phyloP scores from a whole-genome alignment of 2,888 invertebrate genomes.

The Steinernema scapterisci region DNA sequence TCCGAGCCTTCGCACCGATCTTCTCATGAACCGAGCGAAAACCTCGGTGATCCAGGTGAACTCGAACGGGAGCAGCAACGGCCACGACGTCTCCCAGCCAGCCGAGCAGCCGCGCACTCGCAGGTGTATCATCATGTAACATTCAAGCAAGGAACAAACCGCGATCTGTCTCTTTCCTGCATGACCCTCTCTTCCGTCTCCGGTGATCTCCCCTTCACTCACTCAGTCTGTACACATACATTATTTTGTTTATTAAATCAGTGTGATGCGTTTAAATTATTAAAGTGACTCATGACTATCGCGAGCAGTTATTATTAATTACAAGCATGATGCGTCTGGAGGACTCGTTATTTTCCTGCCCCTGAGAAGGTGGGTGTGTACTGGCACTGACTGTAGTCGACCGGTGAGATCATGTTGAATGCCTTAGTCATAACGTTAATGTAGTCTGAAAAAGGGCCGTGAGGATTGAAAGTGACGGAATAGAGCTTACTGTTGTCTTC shows the following conservation, averaged over 20 bases:
- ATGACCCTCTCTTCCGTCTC: background rate
- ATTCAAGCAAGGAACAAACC: too few relatives aligned
- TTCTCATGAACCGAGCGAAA: conserved; percentile 48
- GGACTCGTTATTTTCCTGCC: conserved; percentile 60
- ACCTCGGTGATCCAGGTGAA: conserved; percentile 28
- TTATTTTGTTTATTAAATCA: conserved; percentile 9
- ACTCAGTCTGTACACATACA: too few relatives aligned
- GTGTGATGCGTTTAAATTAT: background rate
- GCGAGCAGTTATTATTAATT: conserved; percentile 21
- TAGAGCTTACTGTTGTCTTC: conserved; percentile 66
- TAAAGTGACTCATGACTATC: background rate
- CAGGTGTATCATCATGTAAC: background rate
- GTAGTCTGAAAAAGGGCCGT: conserved; percentile 67
- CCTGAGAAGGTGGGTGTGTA: conserved; percentile 68
- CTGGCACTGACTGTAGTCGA: conserved; percentile 68
- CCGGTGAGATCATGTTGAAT: conserved; percentile 68
- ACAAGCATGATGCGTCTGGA: background rate
- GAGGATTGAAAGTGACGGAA: too few relatives aligned
- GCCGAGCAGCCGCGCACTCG: background rate
- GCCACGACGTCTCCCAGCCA: background rate
- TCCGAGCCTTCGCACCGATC: conserved; percentile 84
- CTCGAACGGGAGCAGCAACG: background rate
- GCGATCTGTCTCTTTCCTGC: background rate
- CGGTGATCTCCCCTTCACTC: too few relatives aligned
- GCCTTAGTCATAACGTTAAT: conserved; percentile 68